Percentiles rank a stretch among this genome's conserved stretches.
Conservation (phyloP, 2,888 invertebrate genomes). For the Onchidella celtica region DNA sequence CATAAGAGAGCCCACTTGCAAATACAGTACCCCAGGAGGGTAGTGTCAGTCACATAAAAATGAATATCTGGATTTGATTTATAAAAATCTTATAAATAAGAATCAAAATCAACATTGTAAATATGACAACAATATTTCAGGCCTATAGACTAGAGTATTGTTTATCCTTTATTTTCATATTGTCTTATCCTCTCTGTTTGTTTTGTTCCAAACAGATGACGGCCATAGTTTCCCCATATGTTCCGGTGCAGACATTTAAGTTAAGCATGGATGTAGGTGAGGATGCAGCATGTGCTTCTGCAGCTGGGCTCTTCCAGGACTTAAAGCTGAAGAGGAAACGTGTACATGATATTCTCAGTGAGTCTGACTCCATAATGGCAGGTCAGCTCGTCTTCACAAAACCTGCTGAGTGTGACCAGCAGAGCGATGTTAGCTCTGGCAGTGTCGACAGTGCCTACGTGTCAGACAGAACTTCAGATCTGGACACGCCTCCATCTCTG, state of each 20-base stretch:
- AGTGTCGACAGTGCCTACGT: conserved; percentile 65
- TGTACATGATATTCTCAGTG: conserved; percentile 97
- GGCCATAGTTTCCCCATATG: conserved; percentile 34
- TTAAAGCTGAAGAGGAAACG: conserved; percentile 96
- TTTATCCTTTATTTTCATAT: too few species aligned
- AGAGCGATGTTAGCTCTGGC: conserved; percentile 60
- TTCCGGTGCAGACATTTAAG: background rate
- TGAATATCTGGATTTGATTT: too few species aligned
- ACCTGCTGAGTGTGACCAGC: conserved; percentile 60
- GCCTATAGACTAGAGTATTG: too few species aligned
- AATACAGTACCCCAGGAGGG: too few species aligned
- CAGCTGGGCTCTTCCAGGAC: conserved; percentile 61
- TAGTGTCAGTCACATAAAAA: too few species aligned
- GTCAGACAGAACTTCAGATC: conserved; percentile 51
- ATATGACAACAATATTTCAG: too few species aligned
- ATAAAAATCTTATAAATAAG: too few species aligned
- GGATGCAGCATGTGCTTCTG: conserved; percentile 10
- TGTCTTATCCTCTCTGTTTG: too few species aligned
- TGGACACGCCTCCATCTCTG: conserved; percentile 46
- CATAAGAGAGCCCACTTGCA: too few species aligned
- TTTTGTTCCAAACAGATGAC: conserved; percentile 54
- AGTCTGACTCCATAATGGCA: conserved; percentile 51
- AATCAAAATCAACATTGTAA: too few species aligned
- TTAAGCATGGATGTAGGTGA: conserved; percentile 31
- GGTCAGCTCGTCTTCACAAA: conserved; percentile 37